Evolutionary conservation across 2,797 vertebrate genomes (phyloP), one percentile per base, ranked within the genome.

Genomic region (Caiman crocodilus): DNA sequence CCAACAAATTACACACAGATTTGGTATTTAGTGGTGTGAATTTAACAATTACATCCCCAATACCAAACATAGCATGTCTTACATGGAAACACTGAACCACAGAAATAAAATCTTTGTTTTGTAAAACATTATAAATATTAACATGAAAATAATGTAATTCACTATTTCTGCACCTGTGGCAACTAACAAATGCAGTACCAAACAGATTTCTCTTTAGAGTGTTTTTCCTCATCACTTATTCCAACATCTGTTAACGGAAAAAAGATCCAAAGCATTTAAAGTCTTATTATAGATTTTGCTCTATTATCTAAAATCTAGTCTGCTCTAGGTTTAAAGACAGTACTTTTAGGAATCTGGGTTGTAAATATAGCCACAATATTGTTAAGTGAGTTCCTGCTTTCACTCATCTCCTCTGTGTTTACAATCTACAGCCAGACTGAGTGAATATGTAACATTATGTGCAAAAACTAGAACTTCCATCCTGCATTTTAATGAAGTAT

Each of bases 1-100:
- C 98, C 98, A 85, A 50, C 87, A 88, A 84, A 85, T 79, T 28
- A 90, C 76, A 83, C 67, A 93, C 84, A 91, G 89, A 60, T 84
- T 82, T 89, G 83, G 87, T 65, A 87, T 30, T 87, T 65, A 78
- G 67, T 76, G 89, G 94, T 91, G 86, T 84, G 86, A 93, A 87
- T 82, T 89, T 78, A 84, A 89, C 80, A 93, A 28, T 84, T 82
- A 87, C 74, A 89, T 79, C 89, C 83, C 77, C 71, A 79, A 23
- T 75, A 91, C 61, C 74, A 93, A 90, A 84, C 80, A 94, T 42
- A 93, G 79, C 61, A 76, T 60, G 73, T 89, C 23, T 91, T 74
- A 91, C 80, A 84, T 14, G 55, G 57, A 79, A 89, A 93, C 77
- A 91, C 79, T 50, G 76, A 89, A 81, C 73, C 83, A 84, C 61